These are phyloP conservation scores for Notolabrus celidotus DNA, from an alignment of 2,797 vertebrate species.

Conservation along the genomic window DNA sequence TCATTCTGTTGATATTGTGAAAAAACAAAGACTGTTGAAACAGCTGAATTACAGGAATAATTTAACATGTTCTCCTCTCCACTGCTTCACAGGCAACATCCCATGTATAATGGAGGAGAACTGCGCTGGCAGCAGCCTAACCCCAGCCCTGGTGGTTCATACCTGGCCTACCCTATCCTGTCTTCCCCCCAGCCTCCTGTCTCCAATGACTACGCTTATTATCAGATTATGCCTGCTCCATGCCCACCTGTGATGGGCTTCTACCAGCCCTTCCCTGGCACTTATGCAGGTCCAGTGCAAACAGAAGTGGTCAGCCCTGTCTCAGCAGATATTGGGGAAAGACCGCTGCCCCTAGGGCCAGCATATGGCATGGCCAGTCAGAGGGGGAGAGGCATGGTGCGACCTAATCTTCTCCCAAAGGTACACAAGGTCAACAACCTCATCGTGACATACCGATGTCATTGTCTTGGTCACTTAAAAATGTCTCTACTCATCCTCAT, in stretches of 20 bases:
- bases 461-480: constrained; percentile 1
- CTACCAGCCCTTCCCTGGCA: constrained; percentile 93
- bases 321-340: constrained; percentile 90
- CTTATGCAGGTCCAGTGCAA: constrained; percentile 91
- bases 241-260: constrained; percentile 98
- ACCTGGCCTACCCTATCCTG: constrained; percentile 96
- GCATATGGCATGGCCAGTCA: constrained; percentile 86
- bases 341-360: constrained; percentile 86
- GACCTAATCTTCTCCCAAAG: constrained; percentile 88
- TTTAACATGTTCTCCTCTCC: constrained; percentile 20
- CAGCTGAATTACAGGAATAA: neutral
- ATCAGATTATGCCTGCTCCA: constrained; percentile 96
- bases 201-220: constrained; percentile 94
- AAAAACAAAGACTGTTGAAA: neutral
- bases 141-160: constrained; percentile 91
- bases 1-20: neutral
- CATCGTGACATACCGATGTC: neutral
- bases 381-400: constrained; percentile 87
- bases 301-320: constrained; percentile 88
- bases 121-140: constrained; percentile 97
- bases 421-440: constrained; percentile 72
- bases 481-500: neutral
- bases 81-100: constrained; percentile 88
- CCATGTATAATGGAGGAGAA: constrained; percentile 92
- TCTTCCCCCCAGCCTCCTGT: constrained; percentile 94